phyloP scores from a whole-genome alignment of 2,888 invertebrate species.

The Agriopis marginaria region DNA sequence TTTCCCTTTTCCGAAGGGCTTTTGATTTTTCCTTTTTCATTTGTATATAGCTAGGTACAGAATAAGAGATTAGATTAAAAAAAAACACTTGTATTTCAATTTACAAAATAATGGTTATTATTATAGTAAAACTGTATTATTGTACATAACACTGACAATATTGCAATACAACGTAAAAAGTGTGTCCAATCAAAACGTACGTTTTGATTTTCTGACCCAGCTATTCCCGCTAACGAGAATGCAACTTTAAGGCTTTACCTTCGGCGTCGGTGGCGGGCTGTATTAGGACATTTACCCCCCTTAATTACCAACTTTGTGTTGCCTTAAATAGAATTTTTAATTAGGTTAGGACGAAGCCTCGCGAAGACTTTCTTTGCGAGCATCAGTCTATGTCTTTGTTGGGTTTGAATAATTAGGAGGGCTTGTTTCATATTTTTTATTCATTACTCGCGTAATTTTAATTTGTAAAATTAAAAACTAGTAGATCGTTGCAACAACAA shows the following conservation, averaged over 20 bases:
- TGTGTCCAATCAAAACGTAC: neutral
- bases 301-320: constrained; percentile 57
- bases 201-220: constrained; percentile 54
- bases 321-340: constrained; percentile 55
- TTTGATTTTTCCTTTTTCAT: no score
- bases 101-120: no score
- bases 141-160: no score
- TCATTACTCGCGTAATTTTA: no score
- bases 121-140: neutral
- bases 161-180: neutral
- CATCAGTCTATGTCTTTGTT: constrained; percentile 31
- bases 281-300: constrained; percentile 46
- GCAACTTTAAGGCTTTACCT: constrained; percentile 51
- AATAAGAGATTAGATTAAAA: no score
- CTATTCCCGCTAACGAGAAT: constrained; percentile 67
- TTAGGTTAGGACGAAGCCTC: constrained; percentile 42
- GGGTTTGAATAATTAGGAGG: constrained; percentile 23
- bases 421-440: constrained; percentile 21
- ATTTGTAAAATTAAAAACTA: no score
- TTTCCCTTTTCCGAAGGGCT: no score
- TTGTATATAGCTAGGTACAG: no score
- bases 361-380: constrained; percentile 23
- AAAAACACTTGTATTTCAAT: no score
- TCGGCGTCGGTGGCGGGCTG: constrained; percentile 44
- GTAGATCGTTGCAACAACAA: no score